Conservation (phyloP, 2,888 invertebrate species). For the Apodemia mormo region DNA sequence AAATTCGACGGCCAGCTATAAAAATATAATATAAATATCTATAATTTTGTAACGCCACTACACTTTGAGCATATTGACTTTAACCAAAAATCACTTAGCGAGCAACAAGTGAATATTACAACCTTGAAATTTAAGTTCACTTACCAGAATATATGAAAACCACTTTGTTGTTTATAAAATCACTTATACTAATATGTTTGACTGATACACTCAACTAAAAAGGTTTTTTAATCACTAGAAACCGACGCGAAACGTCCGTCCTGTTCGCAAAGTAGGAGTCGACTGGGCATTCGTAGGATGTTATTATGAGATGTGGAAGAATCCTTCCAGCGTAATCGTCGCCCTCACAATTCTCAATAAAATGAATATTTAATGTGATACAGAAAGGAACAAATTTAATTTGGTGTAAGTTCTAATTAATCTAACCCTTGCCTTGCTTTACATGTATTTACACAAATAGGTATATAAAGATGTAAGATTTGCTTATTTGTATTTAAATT, state of each 20-base stretch:
- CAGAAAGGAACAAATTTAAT: neutral
- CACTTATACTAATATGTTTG: slow-evolving; percentile 4
- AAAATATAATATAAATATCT: slow-evolving; percentile 4
- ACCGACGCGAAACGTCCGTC: neutral
- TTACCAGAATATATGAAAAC: slow-evolving; percentile 1
- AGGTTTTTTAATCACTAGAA: neutral
- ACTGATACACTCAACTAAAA: slow-evolving; percentile 8
- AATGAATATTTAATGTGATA: neutral
- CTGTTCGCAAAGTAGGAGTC: neutral
- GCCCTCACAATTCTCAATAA: neutral
- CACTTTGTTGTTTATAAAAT: slow-evolving; percentile 2
- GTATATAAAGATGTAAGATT: too few relatives aligned
- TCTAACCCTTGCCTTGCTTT: too few relatives aligned
- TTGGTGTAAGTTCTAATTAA: neutral
- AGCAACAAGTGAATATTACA: neutral
- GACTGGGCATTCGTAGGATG: slow-evolving; percentile 10
- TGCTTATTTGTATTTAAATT: too few relatives aligned
- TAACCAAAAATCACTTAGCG: slow-evolving; percentile 1
- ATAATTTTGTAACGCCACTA: neutral
- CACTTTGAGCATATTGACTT: neutral
- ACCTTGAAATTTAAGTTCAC: slow-evolving; percentile 5
- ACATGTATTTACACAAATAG: too few relatives aligned
- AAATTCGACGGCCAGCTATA: neutral
- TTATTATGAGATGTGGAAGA: slow-evolving; percentile 8
- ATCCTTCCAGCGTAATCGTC: slow-evolving; percentile 11